Evolutionary conservation across 37 sponge, comb jelly and placozoan genomes (phyloP).

Genomic region (Chondrosia reniformis): DNA sequence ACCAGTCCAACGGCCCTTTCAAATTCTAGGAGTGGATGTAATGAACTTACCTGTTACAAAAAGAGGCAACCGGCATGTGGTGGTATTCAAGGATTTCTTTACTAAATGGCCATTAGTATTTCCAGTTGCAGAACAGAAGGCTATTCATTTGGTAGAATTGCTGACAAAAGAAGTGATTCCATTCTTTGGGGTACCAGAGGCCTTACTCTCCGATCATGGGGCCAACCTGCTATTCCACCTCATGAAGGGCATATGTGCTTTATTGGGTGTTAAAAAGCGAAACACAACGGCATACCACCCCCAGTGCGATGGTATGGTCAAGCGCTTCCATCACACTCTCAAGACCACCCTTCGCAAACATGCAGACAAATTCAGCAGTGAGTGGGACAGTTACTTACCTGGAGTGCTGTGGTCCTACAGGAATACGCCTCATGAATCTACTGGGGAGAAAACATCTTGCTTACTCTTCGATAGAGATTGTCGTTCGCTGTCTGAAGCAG

Average conservation of each 20-base stretch:
- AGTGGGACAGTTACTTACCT: constrained; percentile 44
- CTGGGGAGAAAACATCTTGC: constrained; percentile 45
- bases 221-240: constrained; percentile 35
- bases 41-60: constrained; percentile 46
- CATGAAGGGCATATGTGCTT: constrained; percentile 40
- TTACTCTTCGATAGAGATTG: constrained; percentile 41
- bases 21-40: constrained; percentile 51
- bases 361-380: constrained; percentile 10
- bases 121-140: constrained; percentile 52
- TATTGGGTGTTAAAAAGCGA: constrained; percentile 35
- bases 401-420: constrained; percentile 54
- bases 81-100: constrained; percentile 53
- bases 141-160: constrained; percentile 23
- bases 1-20: constrained; percentile 42
- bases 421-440: constrained; percentile 48
- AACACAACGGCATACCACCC: constrained; percentile 48
- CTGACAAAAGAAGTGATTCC: constrained; percentile 38
- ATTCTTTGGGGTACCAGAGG: constrained; percentile 45
- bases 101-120: constrained; percentile 65
- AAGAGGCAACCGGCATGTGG: constrained; percentile 34
- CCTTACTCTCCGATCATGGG: constrained; percentile 47
- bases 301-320: constrained; percentile 39
- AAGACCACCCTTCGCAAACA: constrained; percentile 43
- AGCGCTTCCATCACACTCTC: constrained; percentile 41
- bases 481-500: constrained; percentile 42